Evolutionary conservation across 2,888 invertebrate genomes (phyloP).

Genomic region (Nudaria mundana): DNA sequence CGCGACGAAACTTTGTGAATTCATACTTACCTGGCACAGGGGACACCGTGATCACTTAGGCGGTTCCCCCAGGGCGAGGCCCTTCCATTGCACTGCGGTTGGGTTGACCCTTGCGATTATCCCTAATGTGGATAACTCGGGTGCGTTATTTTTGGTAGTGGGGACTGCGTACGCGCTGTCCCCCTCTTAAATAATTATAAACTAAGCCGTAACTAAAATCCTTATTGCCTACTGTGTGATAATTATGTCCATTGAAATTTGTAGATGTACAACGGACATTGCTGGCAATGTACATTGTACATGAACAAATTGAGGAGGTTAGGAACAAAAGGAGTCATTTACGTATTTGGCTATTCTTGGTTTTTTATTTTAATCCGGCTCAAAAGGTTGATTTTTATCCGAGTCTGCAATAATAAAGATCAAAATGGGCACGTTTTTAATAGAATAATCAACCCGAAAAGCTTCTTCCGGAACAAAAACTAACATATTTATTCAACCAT

Average conservation of each 20-base stretch:
- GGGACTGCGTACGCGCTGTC: constrained; percentile 53
- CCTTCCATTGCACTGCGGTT: constrained; percentile 49
- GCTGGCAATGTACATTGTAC: too few relatives aligned
- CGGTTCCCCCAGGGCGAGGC: constrained; percentile 56
- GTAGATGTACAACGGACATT: too few relatives aligned
- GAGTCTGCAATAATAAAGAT: background rate
- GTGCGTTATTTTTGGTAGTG: constrained; percentile 51
- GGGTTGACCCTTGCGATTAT: constrained; percentile 55
- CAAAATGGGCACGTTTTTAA: background rate
- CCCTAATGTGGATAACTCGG: constrained; percentile 53
- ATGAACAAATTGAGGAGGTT: background rate
- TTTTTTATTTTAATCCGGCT: too few relatives aligned
- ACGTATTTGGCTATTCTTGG: too few relatives aligned
- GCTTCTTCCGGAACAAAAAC: background rate
- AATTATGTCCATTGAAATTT: too few relatives aligned
- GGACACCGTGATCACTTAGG: constrained; percentile 51
- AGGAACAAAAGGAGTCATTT: background rate
- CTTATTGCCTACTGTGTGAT: too few relatives aligned
- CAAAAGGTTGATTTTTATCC: too few relatives aligned
- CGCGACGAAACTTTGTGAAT: background rate
- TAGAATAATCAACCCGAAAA: background rate
- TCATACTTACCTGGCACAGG: constrained; percentile 57
- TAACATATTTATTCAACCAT: background rate
- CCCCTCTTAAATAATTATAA: constrained; percentile 16
- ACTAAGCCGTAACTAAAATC: too few relatives aligned